These are phyloP conservation scores for Apodemus agrarius DNA, from an alignment of 2,797 vertebrate genomes.

Conservation along the genomic window DNA sequence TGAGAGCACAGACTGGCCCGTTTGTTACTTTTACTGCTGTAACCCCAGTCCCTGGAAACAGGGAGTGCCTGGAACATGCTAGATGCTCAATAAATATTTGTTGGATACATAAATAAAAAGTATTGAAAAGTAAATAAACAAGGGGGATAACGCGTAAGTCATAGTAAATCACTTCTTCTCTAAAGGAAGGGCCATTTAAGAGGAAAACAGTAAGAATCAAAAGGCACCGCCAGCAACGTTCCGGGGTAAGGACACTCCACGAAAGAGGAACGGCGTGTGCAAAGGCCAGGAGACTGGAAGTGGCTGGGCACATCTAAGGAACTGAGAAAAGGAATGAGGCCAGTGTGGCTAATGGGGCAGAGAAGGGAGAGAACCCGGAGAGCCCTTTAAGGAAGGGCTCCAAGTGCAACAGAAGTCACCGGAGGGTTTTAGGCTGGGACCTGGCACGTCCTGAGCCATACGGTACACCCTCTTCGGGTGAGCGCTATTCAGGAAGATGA, in stretches of 20 bases:
- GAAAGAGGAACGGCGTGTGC: background rate
- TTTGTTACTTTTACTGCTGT: fast-evolving
- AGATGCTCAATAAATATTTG: background rate
- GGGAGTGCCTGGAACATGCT: background rate
- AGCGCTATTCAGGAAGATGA: background rate
- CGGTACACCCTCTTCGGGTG: background rate
- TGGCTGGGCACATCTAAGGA: background rate
- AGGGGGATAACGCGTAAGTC: background rate
- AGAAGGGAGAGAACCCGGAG: background rate
- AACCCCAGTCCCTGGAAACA: background rate
- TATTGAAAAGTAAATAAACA: background rate
- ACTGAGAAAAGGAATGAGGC: background rate
- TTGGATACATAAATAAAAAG: background rate
- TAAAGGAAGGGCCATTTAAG: background rate
- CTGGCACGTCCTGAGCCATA: background rate
- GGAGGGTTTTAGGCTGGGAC: background rate
- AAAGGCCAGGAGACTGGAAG: background rate
- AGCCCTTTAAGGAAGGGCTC: background rate
- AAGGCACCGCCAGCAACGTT: fast-evolving
- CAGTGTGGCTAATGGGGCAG: background rate
- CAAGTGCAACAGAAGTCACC: background rate
- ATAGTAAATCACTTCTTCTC: background rate
- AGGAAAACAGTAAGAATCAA: background rate
- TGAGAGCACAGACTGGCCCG: background rate
- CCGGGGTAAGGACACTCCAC: background rate